Evolutionary conservation across 2,113 vertebrate genomes (phyloP), one percentile per base, ranked within the genome.

Genomic region (Craseonycteris thonglongyai): DNA sequence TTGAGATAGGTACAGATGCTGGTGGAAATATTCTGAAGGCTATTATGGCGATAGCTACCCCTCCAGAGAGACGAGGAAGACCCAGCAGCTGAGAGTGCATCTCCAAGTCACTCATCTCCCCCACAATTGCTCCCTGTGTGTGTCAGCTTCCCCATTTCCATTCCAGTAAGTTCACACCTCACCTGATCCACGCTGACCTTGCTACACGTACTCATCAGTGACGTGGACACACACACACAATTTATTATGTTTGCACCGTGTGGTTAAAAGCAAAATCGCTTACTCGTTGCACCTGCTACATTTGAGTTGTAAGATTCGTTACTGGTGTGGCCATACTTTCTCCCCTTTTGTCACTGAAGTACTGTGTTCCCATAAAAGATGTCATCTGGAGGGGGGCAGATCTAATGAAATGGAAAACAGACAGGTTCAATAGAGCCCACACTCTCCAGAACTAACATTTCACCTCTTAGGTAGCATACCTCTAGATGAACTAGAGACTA

Each of bases 361-460:
- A 3, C 12, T 66, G 63, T 66, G 14, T 90, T 82, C 63, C 24
- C 42, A 74, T 83, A 72, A 95, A 79, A 82, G n/a, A 85, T n/a
- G 51, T 76, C 66, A 40, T 68, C 35, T 21, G 9, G n/a, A 68
- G 24, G 65, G 24, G 30, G 65, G 19, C 7, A 33, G 42, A 66
- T 24, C 54, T 61, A 65, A 91, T 35, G 54, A 89, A 75, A 59
- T 85, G 9, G 13, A 40, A 61, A 95, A 63, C 18, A 40, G 40
- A 63, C 18, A 40, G 47, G 38, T 71, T 69, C 80, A 84, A 63
- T 8, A 71, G 45, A 93, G 14, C 30, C 15, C 13, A 51, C 13
- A 30, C 6, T 16, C 58, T 85, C 22, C 5, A 58, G 33, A 74
- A 38, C 28, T 42, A n/a, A 38, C 28, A 69, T 69, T 65, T 51